phyloP scores from a whole-genome alignment of 2,797 vertebrate species.

The Pelodytes ibericus region DNA sequence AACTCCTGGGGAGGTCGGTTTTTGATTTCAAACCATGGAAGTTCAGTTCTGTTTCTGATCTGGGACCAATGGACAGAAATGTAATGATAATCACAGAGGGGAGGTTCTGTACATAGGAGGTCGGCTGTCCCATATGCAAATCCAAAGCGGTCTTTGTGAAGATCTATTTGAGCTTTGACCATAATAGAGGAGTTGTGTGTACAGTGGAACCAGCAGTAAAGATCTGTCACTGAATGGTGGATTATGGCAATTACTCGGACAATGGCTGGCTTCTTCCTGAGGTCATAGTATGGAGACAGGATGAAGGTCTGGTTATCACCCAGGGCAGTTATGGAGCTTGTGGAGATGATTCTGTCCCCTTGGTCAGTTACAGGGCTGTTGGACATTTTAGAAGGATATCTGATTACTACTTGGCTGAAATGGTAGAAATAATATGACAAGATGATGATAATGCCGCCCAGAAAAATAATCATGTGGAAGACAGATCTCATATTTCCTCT shows the following conservation, averaged over 20 bases:
- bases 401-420: too few species aligned
- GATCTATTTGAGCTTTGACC: neutral
- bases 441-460: too few species aligned
- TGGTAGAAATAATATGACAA: too few species aligned
- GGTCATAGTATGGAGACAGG: conserved; percentile 4
- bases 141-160: neutral
- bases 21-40: neutral
- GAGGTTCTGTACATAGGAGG: conserved; percentile 65
- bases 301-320: conserved; percentile 9
- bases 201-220: conserved; percentile 14
- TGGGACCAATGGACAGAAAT: conserved; percentile 41
- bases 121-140: conserved; percentile 64
- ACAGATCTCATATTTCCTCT: too few species aligned
- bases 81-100: conserved; percentile 49
- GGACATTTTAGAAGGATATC: too few species aligned
- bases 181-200: neutral
- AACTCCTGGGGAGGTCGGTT: conserved; percentile 25
- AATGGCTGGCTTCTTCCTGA: neutral
- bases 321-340: too few species aligned
- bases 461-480: too few species aligned
- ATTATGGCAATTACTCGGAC: neutral
- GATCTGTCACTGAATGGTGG: neutral
- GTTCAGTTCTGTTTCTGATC: neutral
- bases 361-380: too few species aligned
- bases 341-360: too few species aligned